Percentiles rank a stretch among this genome's conserved stretches.
phyloP scores from a whole-genome alignment of 1,140 invertebrate species.

The Eumeta japonica region DNA sequence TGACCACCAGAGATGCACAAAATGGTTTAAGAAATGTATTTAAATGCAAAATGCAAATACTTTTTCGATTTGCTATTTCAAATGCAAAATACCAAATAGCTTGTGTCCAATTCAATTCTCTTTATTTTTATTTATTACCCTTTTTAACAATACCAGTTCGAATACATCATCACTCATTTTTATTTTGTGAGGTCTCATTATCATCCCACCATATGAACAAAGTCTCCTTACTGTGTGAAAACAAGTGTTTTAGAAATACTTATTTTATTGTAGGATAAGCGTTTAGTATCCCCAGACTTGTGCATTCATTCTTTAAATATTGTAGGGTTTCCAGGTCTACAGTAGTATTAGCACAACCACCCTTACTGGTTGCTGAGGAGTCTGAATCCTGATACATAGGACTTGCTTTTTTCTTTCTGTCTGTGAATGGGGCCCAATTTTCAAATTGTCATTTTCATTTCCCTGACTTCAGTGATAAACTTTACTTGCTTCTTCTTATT shows the following conservation, averaged over 20 bases:
- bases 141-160: no score
- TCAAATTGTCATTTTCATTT: constrained; percentile 1
- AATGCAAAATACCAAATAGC: no score
- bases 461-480: constrained; percentile 10
- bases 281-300: constrained; percentile 15
- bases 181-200: no score
- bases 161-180: no score
- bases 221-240: no score
- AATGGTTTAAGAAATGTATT: no score
- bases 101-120: no score
- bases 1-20: no score
- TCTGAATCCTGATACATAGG: constrained; percentile 18
- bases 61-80: constrained; percentile 8
- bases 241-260: constrained; percentile 19
- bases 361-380: constrained; percentile 14
- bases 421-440: no score
- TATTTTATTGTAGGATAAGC: constrained; percentile 17
- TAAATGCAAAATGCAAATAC: constrained; percentile 14
- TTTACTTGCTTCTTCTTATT: constrained; percentile 8
- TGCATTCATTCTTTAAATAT: no score
- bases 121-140: neutral
- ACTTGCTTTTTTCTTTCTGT: constrained; percentile 12
- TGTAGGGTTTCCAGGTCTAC: no score
- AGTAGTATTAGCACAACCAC: constrained; percentile 10
- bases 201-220: constrained; percentile 18